These are phyloP conservation scores for Oikopleura dioica DNA, from an alignment of 23 tunicate genomes.

Conservation along the genomic window DNA sequence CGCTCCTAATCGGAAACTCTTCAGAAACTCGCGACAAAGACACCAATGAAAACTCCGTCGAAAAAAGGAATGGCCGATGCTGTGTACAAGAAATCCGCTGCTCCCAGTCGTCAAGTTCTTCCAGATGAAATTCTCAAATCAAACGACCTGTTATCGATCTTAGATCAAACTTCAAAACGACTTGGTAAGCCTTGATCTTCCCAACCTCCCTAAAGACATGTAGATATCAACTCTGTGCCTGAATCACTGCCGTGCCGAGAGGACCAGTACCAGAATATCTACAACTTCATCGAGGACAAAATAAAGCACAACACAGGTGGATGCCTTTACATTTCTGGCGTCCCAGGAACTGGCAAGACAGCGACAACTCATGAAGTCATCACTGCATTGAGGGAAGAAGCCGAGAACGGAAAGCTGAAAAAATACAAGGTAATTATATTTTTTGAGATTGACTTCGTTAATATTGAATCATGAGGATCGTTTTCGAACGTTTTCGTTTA, in stretches of 20 bases:
- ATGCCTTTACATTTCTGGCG: slow-evolving; percentile 15
- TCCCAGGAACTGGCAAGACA: slow-evolving; percentile 80
- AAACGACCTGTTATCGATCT: neutral
- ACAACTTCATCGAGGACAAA: slow-evolving; percentile 54
- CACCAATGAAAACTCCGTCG: slow-evolving; percentile 11
- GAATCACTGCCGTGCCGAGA: slow-evolving; percentile 91
- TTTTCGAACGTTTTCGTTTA: too few species aligned
- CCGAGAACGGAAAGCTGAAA: slow-evolving; percentile 25
- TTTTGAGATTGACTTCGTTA: too few species aligned
- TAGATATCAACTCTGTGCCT: slow-evolving; percentile 30
- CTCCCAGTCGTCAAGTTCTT: neutral
- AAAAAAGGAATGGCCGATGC: neutral
- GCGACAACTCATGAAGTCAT: slow-evolving; percentile 87
- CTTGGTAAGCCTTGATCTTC: too few species aligned
- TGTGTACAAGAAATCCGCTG: neutral
- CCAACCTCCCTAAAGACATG: too few species aligned
- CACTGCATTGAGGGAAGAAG: slow-evolving; percentile 21
- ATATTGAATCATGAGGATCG: too few species aligned
- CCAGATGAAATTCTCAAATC: neutral
- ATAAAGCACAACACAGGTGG: slow-evolving; percentile 65
- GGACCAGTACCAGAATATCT: slow-evolving; percentile 43
- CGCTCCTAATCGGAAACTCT: too few species aligned
- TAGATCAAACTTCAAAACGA: neutral
- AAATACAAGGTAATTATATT: too few species aligned
- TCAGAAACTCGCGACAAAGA: too few species aligned